Evolutionary conservation across 53 echinoderm and acorn worm genomes (phyloP), one percentile per base, ranked within the genome.

Genomic region (Patiria pectinifera): DNA sequence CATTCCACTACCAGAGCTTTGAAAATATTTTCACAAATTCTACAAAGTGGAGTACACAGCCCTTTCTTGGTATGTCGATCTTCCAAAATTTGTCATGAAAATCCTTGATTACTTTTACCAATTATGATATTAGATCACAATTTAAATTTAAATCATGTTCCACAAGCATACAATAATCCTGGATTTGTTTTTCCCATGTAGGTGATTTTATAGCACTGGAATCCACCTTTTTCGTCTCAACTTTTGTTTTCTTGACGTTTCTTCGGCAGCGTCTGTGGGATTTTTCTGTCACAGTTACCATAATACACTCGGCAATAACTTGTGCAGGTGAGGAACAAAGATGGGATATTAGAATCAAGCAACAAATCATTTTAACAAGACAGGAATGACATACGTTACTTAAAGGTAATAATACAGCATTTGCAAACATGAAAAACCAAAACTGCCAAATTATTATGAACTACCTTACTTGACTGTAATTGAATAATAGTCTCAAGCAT

Each of bases 151-250:
- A 60, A 12, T 60, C 8, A 60, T 11, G 60, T 60, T 60, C 8
- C 12, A 1, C 12, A 12, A 11, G 8, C 60, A 60, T 60, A 8
- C 60, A 60, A 60, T 35, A 66, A 91, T 59, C 62, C 24, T 76
- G 5, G 53, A 8, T 79, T 44, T 69, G 48, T 71, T 71, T 46
- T 85, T 25, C 11, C 48, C 21, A n/a, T 72, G 1, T 85, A 96
- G 96, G 94, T 92, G 96, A 96, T 61, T 95, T 96, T 61, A 91
- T 96, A n/a, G 76, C 96, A 4, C 69, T 96, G 61, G 96, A 96
- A 69, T 91, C 92, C 45, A 95, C 95, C 24, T 96, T 92, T 24
- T 25, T 95, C 19, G 45, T 87, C 62, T 82, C 82, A 35, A 91
- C 95, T 4, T 95, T 93, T 82, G 84, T 82, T 21, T 95, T 95